Conservation (phyloP, 1,140 invertebrate genomes). For the Himalopsyche phryganea region DNA sequence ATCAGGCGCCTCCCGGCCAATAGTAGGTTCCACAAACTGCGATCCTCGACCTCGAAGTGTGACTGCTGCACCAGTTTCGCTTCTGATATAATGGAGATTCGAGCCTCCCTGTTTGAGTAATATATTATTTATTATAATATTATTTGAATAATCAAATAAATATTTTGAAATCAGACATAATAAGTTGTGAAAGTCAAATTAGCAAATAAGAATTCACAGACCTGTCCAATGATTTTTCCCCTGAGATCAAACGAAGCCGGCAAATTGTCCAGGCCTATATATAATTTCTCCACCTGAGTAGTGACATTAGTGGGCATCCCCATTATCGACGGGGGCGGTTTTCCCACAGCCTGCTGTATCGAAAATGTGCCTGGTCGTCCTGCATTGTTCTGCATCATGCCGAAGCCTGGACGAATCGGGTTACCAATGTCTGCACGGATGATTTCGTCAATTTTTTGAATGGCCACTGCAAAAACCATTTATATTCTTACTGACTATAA, state of each 20-base stretch:
- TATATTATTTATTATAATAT: too few species aligned
- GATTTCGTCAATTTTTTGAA: slow-evolving; percentile 27
- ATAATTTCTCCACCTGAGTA: slow-evolving; percentile 64
- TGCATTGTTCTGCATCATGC: neutral
- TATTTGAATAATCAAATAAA: neutral
- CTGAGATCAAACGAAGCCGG: slow-evolving; percentile 72
- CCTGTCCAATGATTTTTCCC: slow-evolving; percentile 65
- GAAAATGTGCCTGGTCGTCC: neutral
- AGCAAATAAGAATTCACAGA: too few species aligned
- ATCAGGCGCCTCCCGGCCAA: slow-evolving; percentile 68
- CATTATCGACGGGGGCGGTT: slow-evolving; percentile 12
- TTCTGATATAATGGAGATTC: slow-evolving; percentile 73
- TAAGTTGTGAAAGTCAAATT: too few species aligned
- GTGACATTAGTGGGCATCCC: slow-evolving; percentile 14
- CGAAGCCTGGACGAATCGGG: slow-evolving; percentile 10
- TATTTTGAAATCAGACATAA: too few species aligned
- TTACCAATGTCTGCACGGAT: slow-evolving; percentile 22
- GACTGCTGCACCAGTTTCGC: slow-evolving; percentile 72
- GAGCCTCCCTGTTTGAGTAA: slow-evolving; percentile 61
- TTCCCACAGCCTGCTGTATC: neutral
- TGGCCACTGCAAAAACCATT: slow-evolving; percentile 25
- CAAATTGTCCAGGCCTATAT: slow-evolving; percentile 72
- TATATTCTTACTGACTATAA: neutral
- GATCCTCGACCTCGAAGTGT: slow-evolving; percentile 68
- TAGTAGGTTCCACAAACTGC: slow-evolving; percentile 58